A percentile compares a stretch with the other conserved stretches of the same genome.
Conservation (phyloP, 2,113 vertebrate genomes). For the Gymnorhina tibicen region DNA sequence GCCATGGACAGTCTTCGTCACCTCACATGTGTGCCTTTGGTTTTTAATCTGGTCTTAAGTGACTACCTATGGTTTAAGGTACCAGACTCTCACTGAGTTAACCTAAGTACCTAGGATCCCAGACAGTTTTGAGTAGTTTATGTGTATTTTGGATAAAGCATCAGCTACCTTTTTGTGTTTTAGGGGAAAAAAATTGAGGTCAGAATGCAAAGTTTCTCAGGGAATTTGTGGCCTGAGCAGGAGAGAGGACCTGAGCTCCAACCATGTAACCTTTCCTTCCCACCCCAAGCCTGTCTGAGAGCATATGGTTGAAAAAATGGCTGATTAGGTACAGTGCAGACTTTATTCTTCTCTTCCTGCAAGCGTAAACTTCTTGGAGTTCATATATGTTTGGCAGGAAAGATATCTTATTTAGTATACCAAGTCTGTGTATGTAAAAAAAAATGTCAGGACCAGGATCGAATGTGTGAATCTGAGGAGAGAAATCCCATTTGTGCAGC, state of each 20-base stretch:
- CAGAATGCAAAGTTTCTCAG: neutral
- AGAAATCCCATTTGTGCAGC: neutral
- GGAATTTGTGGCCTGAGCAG: neutral
- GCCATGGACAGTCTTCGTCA: neutral
- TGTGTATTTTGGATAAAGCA: neutral
- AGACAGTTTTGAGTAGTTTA: neutral
- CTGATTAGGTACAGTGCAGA: neutral
- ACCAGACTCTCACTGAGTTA: neutral
- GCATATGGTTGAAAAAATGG: neutral
- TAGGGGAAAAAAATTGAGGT: neutral
- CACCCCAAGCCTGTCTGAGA: neutral
- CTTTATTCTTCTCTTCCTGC: neutral
- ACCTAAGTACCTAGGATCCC: neutral
- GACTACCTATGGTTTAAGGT: neutral
- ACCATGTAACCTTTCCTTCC: neutral
- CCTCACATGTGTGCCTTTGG: accelerated
- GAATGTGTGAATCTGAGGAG: neutral
- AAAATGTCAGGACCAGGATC: neutral
- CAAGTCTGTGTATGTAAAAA: neutral
- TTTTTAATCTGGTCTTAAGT: neutral
- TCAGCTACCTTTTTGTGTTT: neutral
- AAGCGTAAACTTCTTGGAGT: neutral
- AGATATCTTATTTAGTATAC: neutral
- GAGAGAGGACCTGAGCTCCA: neutral
- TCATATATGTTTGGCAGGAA: neutral